phyloP scores from a whole-genome alignment of 1,140 invertebrate genomes.

The Solenopsis invicta region DNA sequence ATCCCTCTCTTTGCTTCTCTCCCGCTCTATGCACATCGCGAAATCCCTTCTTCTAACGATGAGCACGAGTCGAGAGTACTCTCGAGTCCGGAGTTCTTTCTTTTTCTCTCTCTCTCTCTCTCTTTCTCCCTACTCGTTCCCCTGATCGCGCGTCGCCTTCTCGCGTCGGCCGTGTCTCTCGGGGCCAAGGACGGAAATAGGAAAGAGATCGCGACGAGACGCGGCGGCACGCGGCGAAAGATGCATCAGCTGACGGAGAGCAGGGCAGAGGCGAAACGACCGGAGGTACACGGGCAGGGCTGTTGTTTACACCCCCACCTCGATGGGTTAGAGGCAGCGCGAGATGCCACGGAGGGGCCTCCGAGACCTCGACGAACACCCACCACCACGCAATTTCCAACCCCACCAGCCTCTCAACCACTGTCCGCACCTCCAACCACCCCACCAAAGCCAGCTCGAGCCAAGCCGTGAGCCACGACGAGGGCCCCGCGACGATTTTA shows the following conservation, averaged over 20 bases:
- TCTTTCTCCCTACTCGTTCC: conserved; percentile 10
- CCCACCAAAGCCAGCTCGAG: conserved; percentile 85
- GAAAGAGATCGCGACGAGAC: conserved; percentile 70
- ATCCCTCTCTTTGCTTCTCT: conserved; percentile 61
- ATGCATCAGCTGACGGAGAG: conserved; percentile 67
- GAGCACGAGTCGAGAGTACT: background rate
- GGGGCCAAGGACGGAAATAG: conserved; percentile 69
- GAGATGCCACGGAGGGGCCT: conserved; percentile 84
- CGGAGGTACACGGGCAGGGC: conserved; percentile 78
- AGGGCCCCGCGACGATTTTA: conserved; percentile 86
- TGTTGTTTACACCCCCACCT: conserved; percentile 86
- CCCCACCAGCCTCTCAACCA: conserved; percentile 87
- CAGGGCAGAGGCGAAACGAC: conserved; percentile 72
- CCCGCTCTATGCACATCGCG: conserved; percentile 63
- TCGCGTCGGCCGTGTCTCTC: conserved; percentile 4
- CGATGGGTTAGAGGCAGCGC: conserved; percentile 81
- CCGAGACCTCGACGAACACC: conserved; percentile 83
- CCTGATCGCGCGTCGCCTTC: background rate
- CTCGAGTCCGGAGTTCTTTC: background rate
- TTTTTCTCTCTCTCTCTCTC: too few species aligned
- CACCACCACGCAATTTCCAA: conserved; percentile 87
- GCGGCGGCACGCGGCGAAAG: conserved; percentile 63
- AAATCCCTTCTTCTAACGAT: conserved; percentile 58
- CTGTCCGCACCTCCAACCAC: conserved; percentile 86
- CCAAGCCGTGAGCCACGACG: conserved; percentile 84